phyloP scores from a whole-genome alignment of 1,140 invertebrate species.

The Diorhabda elongata region DNA sequence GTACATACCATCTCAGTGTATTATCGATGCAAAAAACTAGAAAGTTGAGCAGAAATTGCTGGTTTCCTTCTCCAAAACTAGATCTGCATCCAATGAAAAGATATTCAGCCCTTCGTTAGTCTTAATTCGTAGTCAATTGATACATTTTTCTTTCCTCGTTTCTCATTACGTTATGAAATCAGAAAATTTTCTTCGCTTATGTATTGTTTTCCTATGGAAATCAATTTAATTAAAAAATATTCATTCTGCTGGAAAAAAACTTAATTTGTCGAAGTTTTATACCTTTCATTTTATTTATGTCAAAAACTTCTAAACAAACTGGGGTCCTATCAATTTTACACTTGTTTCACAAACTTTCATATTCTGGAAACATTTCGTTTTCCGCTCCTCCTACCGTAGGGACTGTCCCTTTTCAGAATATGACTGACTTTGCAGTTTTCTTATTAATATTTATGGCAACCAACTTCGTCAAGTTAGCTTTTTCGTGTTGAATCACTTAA shows the following conservation, averaged over 20 bases:
- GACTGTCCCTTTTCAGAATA: slow-evolving; percentile 7
- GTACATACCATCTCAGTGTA: too few relatives aligned
- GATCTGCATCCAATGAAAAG: too few relatives aligned
- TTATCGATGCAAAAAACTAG: too few relatives aligned
- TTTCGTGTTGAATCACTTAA: slow-evolving; percentile 12
- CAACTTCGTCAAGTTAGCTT: slow-evolving; percentile 8
- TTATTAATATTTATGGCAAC: slow-evolving; percentile 18
- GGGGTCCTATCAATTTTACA: slow-evolving; percentile 28
- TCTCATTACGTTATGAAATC: too few relatives aligned
- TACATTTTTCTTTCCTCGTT: too few relatives aligned
- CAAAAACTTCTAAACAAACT: slow-evolving; percentile 19
- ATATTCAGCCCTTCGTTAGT: too few relatives aligned
- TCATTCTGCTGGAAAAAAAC: not conserved
- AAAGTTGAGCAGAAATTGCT: too few relatives aligned
- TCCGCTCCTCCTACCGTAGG: not conserved
- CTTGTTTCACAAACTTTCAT: slow-evolving; percentile 22
- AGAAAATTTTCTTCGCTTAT: too few relatives aligned
- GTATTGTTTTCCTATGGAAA: too few relatives aligned
- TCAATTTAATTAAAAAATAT: not conserved
- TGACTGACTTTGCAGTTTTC: slow-evolving; percentile 16
- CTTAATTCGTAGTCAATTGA: too few relatives aligned
- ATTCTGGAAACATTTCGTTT: slow-evolving; percentile 12
- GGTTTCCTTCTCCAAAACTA: too few relatives aligned
- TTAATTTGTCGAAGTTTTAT: not conserved
- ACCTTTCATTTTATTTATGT: slow-evolving; percentile 21